A percentile compares a stretch with the other conserved stretches of the same genome.
These are phyloP conservation scores for Petrolisthes cinctipes DNA, from an alignment of 2,888 invertebrate genomes.

Conservation along the genomic window DNA sequence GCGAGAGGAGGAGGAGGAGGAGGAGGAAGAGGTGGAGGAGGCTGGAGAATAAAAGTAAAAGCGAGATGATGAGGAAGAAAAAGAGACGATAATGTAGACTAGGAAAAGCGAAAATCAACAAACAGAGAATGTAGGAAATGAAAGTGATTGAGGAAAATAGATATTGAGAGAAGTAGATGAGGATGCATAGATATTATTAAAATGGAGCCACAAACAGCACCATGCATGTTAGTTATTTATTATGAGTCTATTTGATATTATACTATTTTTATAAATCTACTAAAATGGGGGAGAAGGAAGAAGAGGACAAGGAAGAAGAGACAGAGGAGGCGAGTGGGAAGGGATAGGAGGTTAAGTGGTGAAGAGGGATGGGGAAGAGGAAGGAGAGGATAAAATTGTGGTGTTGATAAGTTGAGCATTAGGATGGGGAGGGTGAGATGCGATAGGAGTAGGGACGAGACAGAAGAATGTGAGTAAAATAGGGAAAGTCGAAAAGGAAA, in stretches of 20 bases:
- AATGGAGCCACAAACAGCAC: neutral
- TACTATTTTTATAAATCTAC: no score
- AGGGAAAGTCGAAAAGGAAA: neutral
- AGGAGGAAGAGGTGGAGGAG: neutral
- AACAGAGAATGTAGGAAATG: neutral
- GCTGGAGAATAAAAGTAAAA: neutral
- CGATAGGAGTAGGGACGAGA: neutral
- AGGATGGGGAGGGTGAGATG: neutral
- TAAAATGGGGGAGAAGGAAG: neutral
- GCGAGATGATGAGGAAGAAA: neutral
- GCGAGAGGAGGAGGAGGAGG: neutral
- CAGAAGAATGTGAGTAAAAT: neutral
- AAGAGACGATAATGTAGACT: neutral
- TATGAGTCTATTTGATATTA: no score
- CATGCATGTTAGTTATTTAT: neutral
- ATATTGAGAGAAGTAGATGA: neutral
- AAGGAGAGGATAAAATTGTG: constrained; percentile 9
- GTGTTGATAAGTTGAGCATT: neutral
- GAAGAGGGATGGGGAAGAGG: neutral
- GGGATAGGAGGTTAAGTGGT: neutral
- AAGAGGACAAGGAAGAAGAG: neutral
- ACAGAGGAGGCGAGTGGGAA: neutral
- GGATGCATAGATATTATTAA: neutral
- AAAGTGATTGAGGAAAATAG: neutral
- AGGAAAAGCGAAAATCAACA: neutral